Base-by-base conservation (phyloP, 1,140 invertebrate genomes). In the Littorina saxatilis region DNA sequence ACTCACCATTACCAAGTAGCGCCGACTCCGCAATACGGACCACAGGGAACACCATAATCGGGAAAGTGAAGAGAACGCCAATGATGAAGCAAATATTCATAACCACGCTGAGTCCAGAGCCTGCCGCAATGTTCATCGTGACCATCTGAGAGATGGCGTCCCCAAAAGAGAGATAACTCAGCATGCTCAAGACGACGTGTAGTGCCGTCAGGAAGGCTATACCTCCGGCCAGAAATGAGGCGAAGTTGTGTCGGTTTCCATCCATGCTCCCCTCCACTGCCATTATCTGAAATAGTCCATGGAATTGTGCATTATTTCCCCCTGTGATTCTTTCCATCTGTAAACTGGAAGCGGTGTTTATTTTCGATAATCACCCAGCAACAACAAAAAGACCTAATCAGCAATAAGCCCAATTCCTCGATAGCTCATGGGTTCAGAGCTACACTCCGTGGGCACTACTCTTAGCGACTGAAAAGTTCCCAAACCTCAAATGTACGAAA, bases 211-310 rank as follows among this genome's bases (percentile, higher is more conserved):
- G 75, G 23, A 87, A 55, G 29, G 74, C 20, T 5, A 91, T 80
- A 7, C 84, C 86, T 9, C 83, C 87, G 58, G 89, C 85, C 11
- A 91, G 85, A 63, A 89, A 91, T 29, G 32, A 15, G 0, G 83
- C 35, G 79, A 91, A 91, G 70, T 88, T 85, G 78, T 91, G 88
- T n/a, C 89, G 84, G 78, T 90, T 90, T 29, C 87, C 88, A 13
- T 86, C 88, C 90, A 91, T 91, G 81, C 90, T 91, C 3, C 86
- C 88, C 66, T 91, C 88, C 40, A 91, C 88, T 27, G 90, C 88
- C 29, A 91, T 85, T 15, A 91, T 85, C 90, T 91, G 78, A 47
- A 9, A 47, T 47, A n/a, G n/a, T n/a, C n/a, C n/a, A n/a, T n/a
- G n/a, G n/a, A n/a, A n/a, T n/a, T n/a, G n/a, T n/a, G n/a, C n/a